phyloP scores from a whole-genome alignment of 2,888 invertebrate genomes.

The Drosophila buzzatii region DNA sequence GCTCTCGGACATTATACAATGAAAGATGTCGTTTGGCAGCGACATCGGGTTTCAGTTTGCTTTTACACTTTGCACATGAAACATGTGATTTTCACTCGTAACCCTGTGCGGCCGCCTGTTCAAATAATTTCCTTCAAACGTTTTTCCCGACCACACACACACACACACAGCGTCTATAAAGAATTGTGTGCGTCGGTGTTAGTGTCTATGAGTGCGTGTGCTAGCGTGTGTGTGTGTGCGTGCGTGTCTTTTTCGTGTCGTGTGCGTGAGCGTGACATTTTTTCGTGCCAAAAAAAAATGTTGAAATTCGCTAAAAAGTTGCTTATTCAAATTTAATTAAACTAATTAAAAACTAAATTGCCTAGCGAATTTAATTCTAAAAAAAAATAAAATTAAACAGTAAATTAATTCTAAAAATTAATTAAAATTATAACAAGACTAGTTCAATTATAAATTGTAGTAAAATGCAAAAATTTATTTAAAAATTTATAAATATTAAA shows the following conservation, averaged over 20 bases:
- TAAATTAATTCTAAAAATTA: neutral
- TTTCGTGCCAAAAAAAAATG: constrained; percentile 31
- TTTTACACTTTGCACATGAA: constrained; percentile 82
- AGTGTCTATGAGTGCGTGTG: neutral
- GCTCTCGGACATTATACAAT: constrained; percentile 30
- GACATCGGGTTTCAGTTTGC: constrained; percentile 73
- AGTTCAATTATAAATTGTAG: constrained; percentile 33
- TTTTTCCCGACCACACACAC: constrained; percentile 47
- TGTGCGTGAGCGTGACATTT: constrained; percentile 41
- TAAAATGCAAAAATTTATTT: neutral
- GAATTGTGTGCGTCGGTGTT: constrained; percentile 12
- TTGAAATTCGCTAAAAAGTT: constrained; percentile 17
- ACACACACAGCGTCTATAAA: constrained; percentile 1
- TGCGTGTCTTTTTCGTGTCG: constrained; percentile 22
- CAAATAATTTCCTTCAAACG: constrained; percentile 52
- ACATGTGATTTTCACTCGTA: constrained; percentile 75
- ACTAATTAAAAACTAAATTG: constrained; percentile 20
- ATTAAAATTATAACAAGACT: neutral
- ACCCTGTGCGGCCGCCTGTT: constrained; percentile 55
- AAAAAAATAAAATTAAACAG: neutral
- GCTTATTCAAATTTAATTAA: constrained; percentile 27
- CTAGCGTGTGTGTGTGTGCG: constrained; percentile 30
- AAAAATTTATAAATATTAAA: too few relatives aligned
- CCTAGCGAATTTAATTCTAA: constrained; percentile 19
- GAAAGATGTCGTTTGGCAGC: neutral